phyloP scores from a whole-genome alignment of 2,113 vertebrate genomes.

The Pholis gunnellus region DNA sequence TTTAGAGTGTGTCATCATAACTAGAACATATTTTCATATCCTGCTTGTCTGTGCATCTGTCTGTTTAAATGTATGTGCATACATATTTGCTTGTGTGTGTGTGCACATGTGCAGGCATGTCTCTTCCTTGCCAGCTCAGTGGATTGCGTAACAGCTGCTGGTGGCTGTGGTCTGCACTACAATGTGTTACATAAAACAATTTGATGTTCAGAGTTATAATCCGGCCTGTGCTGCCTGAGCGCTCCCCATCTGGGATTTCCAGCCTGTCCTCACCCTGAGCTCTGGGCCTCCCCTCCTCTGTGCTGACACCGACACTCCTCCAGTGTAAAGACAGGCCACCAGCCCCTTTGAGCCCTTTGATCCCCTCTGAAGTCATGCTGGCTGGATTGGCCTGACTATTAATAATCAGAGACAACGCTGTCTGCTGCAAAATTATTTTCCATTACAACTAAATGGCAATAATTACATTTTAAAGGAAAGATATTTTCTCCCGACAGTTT shows the following conservation, averaged over 20 bases:
- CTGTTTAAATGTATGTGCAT: constrained; percentile 1
- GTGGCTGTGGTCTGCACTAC: constrained; percentile 70
- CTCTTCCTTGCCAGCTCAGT: constrained; percentile 69
- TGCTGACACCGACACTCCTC: constrained; percentile 19
- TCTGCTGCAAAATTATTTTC: too few relatives aligned
- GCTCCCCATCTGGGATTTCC: constrained; percentile 73
- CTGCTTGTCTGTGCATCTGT: background rate
- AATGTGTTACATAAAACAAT: constrained; percentile 82
- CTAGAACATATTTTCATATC: background rate
- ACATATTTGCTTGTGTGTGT: constrained; percentile 11
- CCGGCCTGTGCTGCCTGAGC: constrained; percentile 61
- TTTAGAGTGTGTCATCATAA: background rate
- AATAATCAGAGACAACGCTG: too few relatives aligned
- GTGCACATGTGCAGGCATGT: constrained; percentile 32
- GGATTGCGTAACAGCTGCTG: constrained; percentile 77
- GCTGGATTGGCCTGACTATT: too few relatives aligned
- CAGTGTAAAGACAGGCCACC: constrained; percentile 1
- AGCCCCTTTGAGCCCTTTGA: background rate
- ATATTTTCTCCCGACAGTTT: too few relatives aligned
- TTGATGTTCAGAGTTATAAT: constrained; percentile 82
- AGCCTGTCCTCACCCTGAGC: constrained; percentile 35
- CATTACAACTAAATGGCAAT: too few relatives aligned
- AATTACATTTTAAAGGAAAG: too few relatives aligned
- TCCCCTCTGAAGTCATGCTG: background rate
- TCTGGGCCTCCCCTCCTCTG: constrained; percentile 2